Base-by-base conservation (phyloP, 2,888 invertebrate species). In the Carpatolechia fugitivella region DNA sequence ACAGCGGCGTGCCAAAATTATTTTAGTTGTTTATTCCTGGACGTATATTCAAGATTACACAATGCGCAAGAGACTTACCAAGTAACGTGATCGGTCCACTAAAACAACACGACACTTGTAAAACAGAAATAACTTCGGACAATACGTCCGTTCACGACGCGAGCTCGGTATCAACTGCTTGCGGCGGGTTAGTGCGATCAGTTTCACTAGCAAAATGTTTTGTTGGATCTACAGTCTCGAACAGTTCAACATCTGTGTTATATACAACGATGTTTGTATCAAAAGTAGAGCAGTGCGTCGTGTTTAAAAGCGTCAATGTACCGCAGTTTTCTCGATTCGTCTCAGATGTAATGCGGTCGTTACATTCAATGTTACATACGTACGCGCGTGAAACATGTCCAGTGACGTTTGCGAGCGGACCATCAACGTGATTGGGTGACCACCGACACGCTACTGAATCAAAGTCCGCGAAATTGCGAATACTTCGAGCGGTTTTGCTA, bases 141-240 rank as follows among this genome's bases (percentile, higher is more conserved):
- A 18, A 72, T 62, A 76, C 84, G 78, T 76, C 74, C 69, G 69
- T 52, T 50, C 65, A 52, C 57, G 30, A 20, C 60, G 66, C 68
- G 70, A 69, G 69, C 66, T 74, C 65, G 74, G 69, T 80, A 80
- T 74, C 74, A 81, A 88, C 87, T 80, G 74, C n/a, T n/a, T n/a
- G n/a, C n/a, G n/a, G 69, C 56, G 64, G 13, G 29, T 29, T 24
- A 24, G 24, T 29, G 44, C 65, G 65, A 64, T 62, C 14, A 24
- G 44, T 29, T 44, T 44, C 29, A n/a, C 44, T 44, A 4, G 24
- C 6, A 24, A 24, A 24, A 24, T 24, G 24, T 4, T 24, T 24
- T 6, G 6, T 6, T 24, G 24, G 6, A 24, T 24, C 6, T 4
- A 6, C 24, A 24, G 24, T n/a, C n/a, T n/a, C n/a, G n/a, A n/a